A percentile compares a stretch with the other conserved stretches of the same genome.
Conservation (phyloP, 2,888 invertebrate species). For the Myathropa florea region DNA sequence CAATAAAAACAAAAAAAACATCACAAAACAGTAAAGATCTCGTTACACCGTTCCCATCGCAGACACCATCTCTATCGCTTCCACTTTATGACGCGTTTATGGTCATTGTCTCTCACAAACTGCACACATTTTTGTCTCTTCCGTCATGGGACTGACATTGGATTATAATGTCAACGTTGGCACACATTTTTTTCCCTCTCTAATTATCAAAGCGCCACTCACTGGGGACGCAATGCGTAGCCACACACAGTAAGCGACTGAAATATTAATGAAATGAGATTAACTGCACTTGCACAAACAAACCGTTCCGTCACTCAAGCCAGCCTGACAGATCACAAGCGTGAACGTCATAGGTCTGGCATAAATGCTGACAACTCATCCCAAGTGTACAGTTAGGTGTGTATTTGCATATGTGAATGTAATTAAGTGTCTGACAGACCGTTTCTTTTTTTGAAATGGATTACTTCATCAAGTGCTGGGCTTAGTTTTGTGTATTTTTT, state of each 20-base stretch:
- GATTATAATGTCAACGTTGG: constrained; percentile 13
- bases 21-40: background rate
- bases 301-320: constrained; percentile 6
- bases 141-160: constrained; percentile 4
- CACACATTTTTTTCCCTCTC: background rate
- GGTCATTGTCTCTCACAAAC: background rate
- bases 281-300: constrained; percentile 30
- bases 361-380: constrained; percentile 11
- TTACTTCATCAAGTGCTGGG: constrained; percentile 19
- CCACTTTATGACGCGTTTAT: background rate
- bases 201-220: background rate
- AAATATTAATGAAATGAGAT: constrained; percentile 47
- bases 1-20: background rate
- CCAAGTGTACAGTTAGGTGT: background rate
- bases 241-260: constrained; percentile 19
- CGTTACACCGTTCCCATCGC: background rate
- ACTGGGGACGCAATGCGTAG: background rate
- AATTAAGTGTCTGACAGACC: constrained; percentile 53
- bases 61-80: background rate
- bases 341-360: constrained; percentile 22
- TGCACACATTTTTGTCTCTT: background rate
- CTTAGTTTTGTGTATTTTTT: background rate
- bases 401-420: constrained; percentile 12
- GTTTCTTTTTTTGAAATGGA: constrained; percentile 34
- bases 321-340: background rate